Conservation (phyloP, 2,797 vertebrate species). For the Spondyliosoma cantharus region DNA sequence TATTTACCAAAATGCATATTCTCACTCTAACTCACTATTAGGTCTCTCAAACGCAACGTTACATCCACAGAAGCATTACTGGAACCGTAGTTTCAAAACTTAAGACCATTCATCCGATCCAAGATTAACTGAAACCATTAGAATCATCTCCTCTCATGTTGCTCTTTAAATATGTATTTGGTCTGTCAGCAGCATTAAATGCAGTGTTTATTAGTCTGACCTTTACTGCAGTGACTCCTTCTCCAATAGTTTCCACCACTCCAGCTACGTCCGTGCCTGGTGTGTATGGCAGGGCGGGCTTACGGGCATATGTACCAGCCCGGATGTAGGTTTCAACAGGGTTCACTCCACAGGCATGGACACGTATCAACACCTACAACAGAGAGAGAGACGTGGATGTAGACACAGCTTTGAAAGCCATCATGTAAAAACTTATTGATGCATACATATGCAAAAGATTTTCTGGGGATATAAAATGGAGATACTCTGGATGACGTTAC, state of each 20-base stretch:
- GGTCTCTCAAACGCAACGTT: no score
- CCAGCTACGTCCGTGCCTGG: constrained; percentile 91
- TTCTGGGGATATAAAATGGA: no score
- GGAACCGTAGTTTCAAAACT: no score
- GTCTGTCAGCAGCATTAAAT: no score
- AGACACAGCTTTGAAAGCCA: background rate
- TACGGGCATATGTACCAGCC: constrained; percentile 82
- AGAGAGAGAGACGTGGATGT: background rate
- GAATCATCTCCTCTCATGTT: no score
- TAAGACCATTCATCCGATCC: no score
- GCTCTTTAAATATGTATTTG: no score
- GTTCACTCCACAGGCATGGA: constrained; percentile 92
- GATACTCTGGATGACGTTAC: no score
- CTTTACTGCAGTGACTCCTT: constrained; percentile 85
- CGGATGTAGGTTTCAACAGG: constrained; percentile 95
- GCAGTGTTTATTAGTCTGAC: constrained; percentile 67
- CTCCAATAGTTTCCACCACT: constrained; percentile 86
- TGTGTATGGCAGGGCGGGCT: constrained; percentile 89
- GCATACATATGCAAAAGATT: background rate
- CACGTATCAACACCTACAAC: constrained; percentile 90
- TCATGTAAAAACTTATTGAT: background rate
- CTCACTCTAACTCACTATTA: no score
- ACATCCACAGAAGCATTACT: no score
- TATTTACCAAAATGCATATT: no score
- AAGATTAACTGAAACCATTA: no score